These are phyloP conservation scores for Parnassius apollo DNA, from an alignment of 2,888 invertebrate species.

Conservation along the genomic window DNA sequence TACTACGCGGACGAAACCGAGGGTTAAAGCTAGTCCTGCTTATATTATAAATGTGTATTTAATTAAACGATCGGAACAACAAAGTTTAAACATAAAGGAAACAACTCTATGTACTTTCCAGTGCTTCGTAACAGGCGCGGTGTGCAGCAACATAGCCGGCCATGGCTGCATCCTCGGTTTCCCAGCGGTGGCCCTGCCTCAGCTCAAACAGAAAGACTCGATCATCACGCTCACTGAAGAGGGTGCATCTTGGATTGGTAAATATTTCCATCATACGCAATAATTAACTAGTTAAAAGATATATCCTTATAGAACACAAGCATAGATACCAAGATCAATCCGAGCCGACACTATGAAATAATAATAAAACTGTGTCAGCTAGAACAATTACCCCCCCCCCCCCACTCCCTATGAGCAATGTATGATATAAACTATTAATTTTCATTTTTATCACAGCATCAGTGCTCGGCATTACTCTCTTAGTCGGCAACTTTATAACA, in stretches of 20 bases:
- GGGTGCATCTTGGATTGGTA: slow-evolving; percentile 79
- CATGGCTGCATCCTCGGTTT: slow-evolving; percentile 71
- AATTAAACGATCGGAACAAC: not conserved
- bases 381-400: no score
- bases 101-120: slow-evolving; percentile 31
- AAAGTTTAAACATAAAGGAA: not conserved
- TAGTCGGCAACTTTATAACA: slow-evolving; percentile 55
- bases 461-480: slow-evolving; percentile 50
- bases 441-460: slow-evolving; percentile 44
- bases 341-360: no score
- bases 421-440: no score
- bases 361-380: no score
- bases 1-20: not conserved
- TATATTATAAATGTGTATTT: not conserved
- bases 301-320: no score
- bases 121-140: slow-evolving; percentile 63
- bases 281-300: no score
- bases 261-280: slow-evolving; percentile 6
- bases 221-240: slow-evolving; percentile 54
- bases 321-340: no score
- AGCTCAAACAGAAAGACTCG: slow-evolving; percentile 57
- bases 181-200: slow-evolving; percentile 81
- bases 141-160: slow-evolving; percentile 57
- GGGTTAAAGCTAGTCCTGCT: not conserved
- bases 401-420: no score